These are phyloP conservation scores for Troglohyphantes excavatus DNA, from an alignment of 2,888 invertebrate species.

Conservation along the genomic window DNA sequence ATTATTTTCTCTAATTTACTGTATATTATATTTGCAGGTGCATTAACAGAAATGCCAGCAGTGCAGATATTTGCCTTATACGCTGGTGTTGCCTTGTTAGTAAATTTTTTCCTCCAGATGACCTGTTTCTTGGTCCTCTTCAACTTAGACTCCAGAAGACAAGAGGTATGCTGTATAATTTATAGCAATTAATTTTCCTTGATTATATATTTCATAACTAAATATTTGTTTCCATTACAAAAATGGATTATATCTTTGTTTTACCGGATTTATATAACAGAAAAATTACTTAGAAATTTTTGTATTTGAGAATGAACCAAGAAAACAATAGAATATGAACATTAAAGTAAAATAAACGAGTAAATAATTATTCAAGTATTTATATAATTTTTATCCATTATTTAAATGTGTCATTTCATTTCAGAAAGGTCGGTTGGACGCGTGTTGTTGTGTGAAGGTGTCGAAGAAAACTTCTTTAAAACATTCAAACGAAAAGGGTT, in stretches of 20 bases:
- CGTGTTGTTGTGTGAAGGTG: slow-evolving; percentile 90
- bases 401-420: slow-evolving; percentile 68
- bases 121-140: slow-evolving; percentile 97
- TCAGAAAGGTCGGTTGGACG: slow-evolving; percentile 88
- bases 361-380: too few species aligned
- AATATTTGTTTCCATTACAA: too few species aligned
- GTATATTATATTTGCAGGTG: slow-evolving; percentile 85
- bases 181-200: not conserved
- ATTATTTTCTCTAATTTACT: not conserved
- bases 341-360: too few species aligned
- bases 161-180: slow-evolving; percentile 85
- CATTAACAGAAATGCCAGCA: slow-evolving; percentile 98
- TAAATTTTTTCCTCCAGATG: slow-evolving; percentile 97
- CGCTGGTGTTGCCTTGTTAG: slow-evolving; percentile 95
- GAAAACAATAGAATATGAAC: too few species aligned
- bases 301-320: too few species aligned
- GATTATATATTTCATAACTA: too few species aligned
- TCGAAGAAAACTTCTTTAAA: slow-evolving; percentile 70
- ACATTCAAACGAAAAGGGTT: slow-evolving; percentile 83
- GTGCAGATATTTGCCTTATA: slow-evolving; percentile 98
- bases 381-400: too few species aligned
- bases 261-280: not conserved
- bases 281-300: too few species aligned
- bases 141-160: slow-evolving; percentile 91
- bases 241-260: too few species aligned